Conservation (phyloP, 2,113 vertebrate species). For the Sialia sialis region DNA sequence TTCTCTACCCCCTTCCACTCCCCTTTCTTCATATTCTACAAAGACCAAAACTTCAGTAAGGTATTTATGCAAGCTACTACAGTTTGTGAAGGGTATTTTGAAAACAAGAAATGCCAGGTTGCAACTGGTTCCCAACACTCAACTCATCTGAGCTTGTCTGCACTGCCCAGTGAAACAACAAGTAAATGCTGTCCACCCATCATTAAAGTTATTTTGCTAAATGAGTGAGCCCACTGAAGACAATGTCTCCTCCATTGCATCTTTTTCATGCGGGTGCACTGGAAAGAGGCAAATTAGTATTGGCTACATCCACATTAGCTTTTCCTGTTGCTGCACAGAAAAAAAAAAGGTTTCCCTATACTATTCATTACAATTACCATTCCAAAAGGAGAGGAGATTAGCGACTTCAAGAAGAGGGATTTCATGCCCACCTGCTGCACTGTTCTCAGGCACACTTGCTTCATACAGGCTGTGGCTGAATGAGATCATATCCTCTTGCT, state of each 20-base stretch:
- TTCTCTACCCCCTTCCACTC: not conserved
- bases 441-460: slow-evolving; percentile 79
- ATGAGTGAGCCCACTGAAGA: not conserved
- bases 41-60: not conserved
- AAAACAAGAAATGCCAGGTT: not conserved
- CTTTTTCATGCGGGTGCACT: not conserved
- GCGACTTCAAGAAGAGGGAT: not conserved
- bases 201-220: not conserved
- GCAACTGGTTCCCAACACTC: not conserved
- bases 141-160: not conserved
- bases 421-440: slow-evolving; percentile 75
- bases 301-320: not conserved
- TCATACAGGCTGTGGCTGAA: slow-evolving; percentile 81
- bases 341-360: not conserved
- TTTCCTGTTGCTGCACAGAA: not conserved
- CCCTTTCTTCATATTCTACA: not conserved
- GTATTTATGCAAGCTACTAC: not conserved
- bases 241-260: not conserved
- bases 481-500: slow-evolving; percentile 69
- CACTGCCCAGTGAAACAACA: not conserved
- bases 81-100: not conserved
- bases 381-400: not conserved
- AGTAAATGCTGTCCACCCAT: not conserved
- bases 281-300: not conserved
- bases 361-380: not conserved